phyloP scores from a whole-genome alignment of 2,797 vertebrate species.

The Prionace glauca region DNA sequence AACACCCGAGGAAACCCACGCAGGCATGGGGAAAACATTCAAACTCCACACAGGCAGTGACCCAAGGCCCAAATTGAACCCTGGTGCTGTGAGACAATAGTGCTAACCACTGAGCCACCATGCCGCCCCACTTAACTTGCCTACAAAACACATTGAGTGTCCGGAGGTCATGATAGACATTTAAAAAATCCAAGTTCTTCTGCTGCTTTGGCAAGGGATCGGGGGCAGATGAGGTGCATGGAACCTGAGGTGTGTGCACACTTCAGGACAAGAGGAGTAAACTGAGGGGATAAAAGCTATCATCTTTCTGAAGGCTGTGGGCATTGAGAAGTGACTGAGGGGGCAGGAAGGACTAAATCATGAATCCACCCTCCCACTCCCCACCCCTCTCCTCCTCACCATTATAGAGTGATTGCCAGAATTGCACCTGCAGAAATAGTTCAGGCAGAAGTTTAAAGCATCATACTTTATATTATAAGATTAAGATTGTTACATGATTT shows the following conservation, averaged over 20 bases:
- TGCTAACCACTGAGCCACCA: no score
- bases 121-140: neutral
- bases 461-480: neutral
- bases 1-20: no score
- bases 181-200: neutral
- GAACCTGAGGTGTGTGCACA: neutral
- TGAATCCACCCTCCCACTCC: no score
- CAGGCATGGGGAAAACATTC: no score
- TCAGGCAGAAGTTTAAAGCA: neutral
- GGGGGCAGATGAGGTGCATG: neutral
- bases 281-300: neutral
- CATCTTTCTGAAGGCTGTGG: neutral
- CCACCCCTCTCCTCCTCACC: neutral
- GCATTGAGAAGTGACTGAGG: neutral
- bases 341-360: neutral
- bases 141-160: neutral
- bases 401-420: neutral
- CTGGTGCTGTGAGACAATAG: no score
- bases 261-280: neutral
- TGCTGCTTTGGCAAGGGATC: neutral
- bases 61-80: no score
- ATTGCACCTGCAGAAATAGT: neutral
- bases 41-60: no score
- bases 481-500: conserved; percentile 32
- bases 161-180: neutral